Percentiles rank a stretch among this genome's conserved stretches.
These are phyloP conservation scores for Mesoligia furuncula DNA, from an alignment of 2,888 invertebrate species.

Conservation along the genomic window DNA sequence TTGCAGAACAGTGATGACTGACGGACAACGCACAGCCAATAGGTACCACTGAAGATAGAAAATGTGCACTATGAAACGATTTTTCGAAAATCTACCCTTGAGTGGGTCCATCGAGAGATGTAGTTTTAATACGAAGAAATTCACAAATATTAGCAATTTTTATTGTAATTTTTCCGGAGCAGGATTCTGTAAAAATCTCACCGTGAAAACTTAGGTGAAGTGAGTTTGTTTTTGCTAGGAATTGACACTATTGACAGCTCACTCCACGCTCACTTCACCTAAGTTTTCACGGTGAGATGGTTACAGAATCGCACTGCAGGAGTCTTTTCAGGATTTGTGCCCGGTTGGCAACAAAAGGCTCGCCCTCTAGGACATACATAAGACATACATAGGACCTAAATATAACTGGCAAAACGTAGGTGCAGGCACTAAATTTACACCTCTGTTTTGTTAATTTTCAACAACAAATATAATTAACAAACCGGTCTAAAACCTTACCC, in stretches of 20 bases:
- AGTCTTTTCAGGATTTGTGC: neutral
- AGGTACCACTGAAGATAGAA: neutral
- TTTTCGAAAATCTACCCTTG: neutral
- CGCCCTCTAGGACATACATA: too few relatives aligned
- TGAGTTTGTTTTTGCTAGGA: too few relatives aligned
- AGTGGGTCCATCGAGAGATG: neutral
- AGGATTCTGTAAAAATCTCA: too few relatives aligned
- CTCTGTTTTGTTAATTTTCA: neutral
- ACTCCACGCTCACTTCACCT: too few relatives aligned
- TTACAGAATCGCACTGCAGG: too few relatives aligned
- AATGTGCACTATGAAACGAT: neutral
- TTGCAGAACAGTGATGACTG: too few relatives aligned
- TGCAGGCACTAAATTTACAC: neutral
- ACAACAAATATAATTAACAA: neutral
- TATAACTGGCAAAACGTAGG: neutral
- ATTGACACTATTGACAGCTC: too few relatives aligned
- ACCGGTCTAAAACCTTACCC: conserved; percentile 8
- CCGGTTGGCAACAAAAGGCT: neutral
- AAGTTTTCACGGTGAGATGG: too few relatives aligned
- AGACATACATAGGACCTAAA: too few relatives aligned
- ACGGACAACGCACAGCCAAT: too few relatives aligned
- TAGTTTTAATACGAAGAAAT: neutral
- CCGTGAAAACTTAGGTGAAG: too few relatives aligned
- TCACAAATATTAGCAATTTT: neutral
- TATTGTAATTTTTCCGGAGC: too few relatives aligned